Conservation (phyloP, 64 coral and sea anemone species). For the Pachyseris speciosa region DNA sequence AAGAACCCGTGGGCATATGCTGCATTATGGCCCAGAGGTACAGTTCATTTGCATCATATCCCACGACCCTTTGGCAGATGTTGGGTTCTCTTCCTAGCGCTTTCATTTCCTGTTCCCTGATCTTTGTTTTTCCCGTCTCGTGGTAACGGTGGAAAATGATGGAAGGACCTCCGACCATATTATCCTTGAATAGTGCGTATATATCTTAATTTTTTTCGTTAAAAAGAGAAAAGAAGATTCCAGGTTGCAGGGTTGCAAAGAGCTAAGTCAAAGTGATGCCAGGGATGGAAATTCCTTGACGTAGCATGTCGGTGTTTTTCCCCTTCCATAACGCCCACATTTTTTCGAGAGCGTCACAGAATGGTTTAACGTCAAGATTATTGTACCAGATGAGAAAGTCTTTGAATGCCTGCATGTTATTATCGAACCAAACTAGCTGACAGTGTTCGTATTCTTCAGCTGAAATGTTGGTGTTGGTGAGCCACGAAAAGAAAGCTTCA, state of each 20-base stretch:
- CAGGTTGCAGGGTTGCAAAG: neutral
- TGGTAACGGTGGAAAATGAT: too few relatives aligned
- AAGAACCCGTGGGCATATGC: constrained; percentile 28
- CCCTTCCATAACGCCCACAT: too few relatives aligned
- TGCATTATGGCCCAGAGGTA: constrained; percentile 54
- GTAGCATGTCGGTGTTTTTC: too few relatives aligned
- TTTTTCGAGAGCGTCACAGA: constrained; percentile 33
- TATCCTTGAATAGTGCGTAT: neutral
- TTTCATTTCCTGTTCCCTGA: too few relatives aligned
- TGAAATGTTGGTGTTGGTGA: neutral
- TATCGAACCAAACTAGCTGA: constrained; percentile 4
- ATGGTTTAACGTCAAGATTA: constrained; percentile 14
- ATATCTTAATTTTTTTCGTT: constrained; percentile 21
- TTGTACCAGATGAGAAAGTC: constrained; percentile 44
- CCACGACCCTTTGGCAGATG: neutral
- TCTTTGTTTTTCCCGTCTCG: too few relatives aligned
- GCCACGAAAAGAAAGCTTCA: neutral
- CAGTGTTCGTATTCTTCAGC: neutral
- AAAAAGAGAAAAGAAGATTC: constrained; percentile 6
- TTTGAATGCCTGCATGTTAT: constrained; percentile 5
- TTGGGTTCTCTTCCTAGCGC: constrained; percentile 26
- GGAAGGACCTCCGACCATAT: too few relatives aligned
- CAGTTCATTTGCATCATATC: constrained; percentile 52
- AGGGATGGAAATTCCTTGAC: too few relatives aligned
- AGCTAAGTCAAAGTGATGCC: neutral